Conservation (phyloP, 2,888 invertebrate genomes). For the Hyalella azteca region DNA sequence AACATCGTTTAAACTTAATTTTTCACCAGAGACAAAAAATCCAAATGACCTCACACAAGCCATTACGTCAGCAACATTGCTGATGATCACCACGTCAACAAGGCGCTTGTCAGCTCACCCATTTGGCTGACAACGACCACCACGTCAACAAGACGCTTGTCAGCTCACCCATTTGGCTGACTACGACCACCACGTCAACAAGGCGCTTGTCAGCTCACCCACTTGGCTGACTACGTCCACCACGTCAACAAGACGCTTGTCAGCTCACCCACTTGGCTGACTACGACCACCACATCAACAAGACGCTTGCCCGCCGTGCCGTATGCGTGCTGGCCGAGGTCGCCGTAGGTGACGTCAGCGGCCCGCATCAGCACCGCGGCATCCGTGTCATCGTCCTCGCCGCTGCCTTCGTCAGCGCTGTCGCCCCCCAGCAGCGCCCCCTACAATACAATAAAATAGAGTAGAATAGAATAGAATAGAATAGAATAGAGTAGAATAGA, state of each 20-base stretch:
- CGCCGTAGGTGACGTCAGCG: conserved; percentile 63
- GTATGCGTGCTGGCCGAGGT: conserved; percentile 63
- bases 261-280: conserved; percentile 63
- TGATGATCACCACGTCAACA: too few species aligned
- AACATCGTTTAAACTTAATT: too few species aligned
- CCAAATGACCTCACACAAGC: too few species aligned
- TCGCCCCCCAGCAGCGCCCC: conserved; percentile 49
- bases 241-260: conserved; percentile 59
- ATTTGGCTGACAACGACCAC: conserved; percentile 64
- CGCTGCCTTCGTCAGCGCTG: conserved; percentile 51
- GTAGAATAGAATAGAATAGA: too few species aligned
- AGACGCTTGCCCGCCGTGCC: conserved; percentile 62
- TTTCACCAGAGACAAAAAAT: too few species aligned
- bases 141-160: conserved; percentile 63
- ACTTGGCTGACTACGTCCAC: conserved; percentile 63
- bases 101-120: too few species aligned
- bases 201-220: conserved; percentile 62
- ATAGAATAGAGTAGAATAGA: too few species aligned
- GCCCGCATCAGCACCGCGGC: neutral
- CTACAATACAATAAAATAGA: conserved; percentile 25
- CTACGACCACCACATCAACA: conserved; percentile 63
- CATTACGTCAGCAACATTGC: too few species aligned
- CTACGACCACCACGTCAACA: conserved; percentile 63
- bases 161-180: conserved; percentile 64
- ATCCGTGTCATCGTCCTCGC: conserved; percentile 42